These are phyloP conservation scores for Euborellia annulipes DNA, from an alignment of 1,140 invertebrate species.

Conservation along the genomic window DNA sequence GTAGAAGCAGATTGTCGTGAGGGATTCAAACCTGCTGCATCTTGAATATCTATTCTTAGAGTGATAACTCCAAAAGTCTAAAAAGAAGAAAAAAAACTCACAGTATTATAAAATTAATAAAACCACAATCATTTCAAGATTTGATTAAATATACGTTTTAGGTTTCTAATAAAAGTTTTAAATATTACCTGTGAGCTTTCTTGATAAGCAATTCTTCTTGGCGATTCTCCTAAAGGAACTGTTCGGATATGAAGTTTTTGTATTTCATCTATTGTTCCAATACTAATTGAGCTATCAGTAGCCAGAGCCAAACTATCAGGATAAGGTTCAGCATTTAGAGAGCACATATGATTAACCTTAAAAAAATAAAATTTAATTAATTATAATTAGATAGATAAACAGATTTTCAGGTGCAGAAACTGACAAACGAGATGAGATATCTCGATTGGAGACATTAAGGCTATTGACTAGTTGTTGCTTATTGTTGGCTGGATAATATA, in stretches of 20 bases:
- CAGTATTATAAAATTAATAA: background rate
- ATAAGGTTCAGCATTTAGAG: slow-evolving; percentile 85
- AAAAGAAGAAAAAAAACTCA: slow-evolving; percentile 9
- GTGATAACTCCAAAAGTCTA: slow-evolving; percentile 90
- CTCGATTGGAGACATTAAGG: too few species aligned
- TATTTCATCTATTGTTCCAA: slow-evolving; percentile 98
- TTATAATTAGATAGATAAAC: too few species aligned
- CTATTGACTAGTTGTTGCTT: too few species aligned
- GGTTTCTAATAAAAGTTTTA: slow-evolving; percentile 7
- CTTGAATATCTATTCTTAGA: slow-evolving; percentile 71
- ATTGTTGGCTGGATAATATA: too few species aligned
- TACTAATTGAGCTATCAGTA: slow-evolving; percentile 83
- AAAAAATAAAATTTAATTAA: too few species aligned
- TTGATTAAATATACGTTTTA: background rate
- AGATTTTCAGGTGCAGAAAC: too few species aligned
- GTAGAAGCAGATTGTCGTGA: slow-evolving; percentile 63
- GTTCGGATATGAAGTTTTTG: slow-evolving; percentile 95
- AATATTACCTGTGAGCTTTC: slow-evolving; percentile 59
- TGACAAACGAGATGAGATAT: too few species aligned
- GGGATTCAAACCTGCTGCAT: slow-evolving; percentile 46
- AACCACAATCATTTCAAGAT: background rate
- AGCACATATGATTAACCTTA: slow-evolving; percentile 87
- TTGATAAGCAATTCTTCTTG: slow-evolving; percentile 86
- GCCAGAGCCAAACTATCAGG: slow-evolving; percentile 88
- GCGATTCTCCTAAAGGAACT: slow-evolving; percentile 85